Evolutionary conservation across 1,140 invertebrate species (phyloP), one percentile per base, ranked within the genome.

Genomic region (Potamilus streckersoni): DNA sequence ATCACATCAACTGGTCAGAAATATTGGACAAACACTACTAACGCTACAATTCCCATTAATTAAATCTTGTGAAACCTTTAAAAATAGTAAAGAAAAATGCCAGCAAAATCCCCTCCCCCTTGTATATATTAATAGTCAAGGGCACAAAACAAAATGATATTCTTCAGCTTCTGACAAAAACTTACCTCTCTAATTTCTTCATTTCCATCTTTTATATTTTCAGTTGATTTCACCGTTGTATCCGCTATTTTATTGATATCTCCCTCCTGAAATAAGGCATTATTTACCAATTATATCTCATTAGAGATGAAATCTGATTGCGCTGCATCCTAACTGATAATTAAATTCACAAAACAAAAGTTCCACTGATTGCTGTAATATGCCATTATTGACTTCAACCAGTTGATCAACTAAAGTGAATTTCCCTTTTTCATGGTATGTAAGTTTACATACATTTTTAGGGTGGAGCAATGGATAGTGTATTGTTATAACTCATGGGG

Each of bases 121-220:
- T 8, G 6, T 14, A 62, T n/a, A n/a, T 8, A n/a, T 23, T 23
- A 62, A 62, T 23, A 62, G 19, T 14, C 5, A 23, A 62, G 13
- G 23, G 8, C 6, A 62, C 8, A 19, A 31, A 8, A 19, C 23
- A 23, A 62, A 62, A 19, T 8, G 8, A 62, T 62, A 62, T 23
- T 20, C 31, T 11, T 20, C 13, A 31, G 19, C 11, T n/a, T 8
- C 55, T 49, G 16, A 23, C 61, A 19, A 66, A 63, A 55, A 27
- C 73, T 72, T 81, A 91, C 91, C 84, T 92, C 89, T 82, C 92
- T 76, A 69, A 99, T 97, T 89, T 99, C 97, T 86, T 98, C 96
- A 91, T 99, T 99, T 13, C 96, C 98, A 90, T 96, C 95, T 87
- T 94, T 95, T 19, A 99, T 94, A 89, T 98, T 99, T 89, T 99